These are phyloP conservation scores for Papilio glaucus DNA, from an alignment of 1,140 invertebrate species.

Conservation along the genomic window DNA sequence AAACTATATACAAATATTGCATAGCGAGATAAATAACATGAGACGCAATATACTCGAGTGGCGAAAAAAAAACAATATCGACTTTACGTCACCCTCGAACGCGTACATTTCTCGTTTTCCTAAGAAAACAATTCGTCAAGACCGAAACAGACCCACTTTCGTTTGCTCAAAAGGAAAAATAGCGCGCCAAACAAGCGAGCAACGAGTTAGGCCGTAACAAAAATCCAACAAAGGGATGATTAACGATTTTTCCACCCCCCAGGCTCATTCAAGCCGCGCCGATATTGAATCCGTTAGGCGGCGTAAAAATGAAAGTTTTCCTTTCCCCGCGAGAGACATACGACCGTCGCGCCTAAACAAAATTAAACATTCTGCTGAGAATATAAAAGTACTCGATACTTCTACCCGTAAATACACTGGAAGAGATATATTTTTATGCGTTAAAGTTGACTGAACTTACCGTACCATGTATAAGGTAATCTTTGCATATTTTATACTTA, in stretches of 20 bases:
- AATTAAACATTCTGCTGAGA: conserved; percentile 27
- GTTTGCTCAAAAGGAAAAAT: conserved; percentile 73
- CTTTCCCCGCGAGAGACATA: conserved; percentile 62
- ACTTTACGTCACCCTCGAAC: conserved; percentile 34
- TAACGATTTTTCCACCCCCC: conserved; percentile 80
- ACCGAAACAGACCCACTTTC: conserved; percentile 68
- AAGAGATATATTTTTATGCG: not conserved
- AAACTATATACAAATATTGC: not conserved
- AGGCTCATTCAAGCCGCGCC: conserved; percentile 80
- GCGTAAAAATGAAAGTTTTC: conserved; percentile 82
- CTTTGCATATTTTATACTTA: no score
- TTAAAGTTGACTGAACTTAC: not conserved
- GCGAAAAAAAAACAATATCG: conserved; percentile 23
- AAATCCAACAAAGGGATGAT: conserved; percentile 83
- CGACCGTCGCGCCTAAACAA: conserved; percentile 34
- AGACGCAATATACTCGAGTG: conserved; percentile 17
- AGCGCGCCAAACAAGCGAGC: conserved; percentile 77
- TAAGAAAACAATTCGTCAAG: conserved; percentile 81
- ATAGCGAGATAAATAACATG: not conserved
- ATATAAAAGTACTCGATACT: conserved; percentile 18
- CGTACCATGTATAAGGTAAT: not conserved
- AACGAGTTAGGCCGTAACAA: conserved; percentile 82
- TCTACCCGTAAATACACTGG: not conserved
- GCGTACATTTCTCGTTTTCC: conserved; percentile 55
- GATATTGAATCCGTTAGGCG: conserved; percentile 82